These are phyloP conservation scores for Eulemur mongoz DNA, from an alignment of 2,797 vertebrate species.

Conservation along the genomic window DNA sequence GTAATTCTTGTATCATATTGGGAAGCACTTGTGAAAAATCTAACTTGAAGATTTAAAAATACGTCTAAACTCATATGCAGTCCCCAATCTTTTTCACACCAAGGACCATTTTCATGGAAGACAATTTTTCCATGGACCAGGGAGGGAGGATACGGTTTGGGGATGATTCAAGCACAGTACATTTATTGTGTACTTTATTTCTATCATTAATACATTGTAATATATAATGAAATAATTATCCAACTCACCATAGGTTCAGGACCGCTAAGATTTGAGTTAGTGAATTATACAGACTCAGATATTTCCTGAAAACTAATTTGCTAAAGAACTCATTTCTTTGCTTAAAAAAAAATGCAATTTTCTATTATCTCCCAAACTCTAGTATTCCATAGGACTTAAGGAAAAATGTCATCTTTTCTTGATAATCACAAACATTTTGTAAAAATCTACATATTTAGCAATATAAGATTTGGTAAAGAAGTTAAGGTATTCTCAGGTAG, in stretches of 20 bases:
- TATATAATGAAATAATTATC: no score
- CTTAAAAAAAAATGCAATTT: not conserved
- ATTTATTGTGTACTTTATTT: no score
- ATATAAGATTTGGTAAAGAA: not conserved
- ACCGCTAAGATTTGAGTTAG: not conserved
- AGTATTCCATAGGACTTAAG: not conserved
- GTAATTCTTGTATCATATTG: conserved; percentile 40
- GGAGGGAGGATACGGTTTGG: no score
- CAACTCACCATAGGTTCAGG: no score
- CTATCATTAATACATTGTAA: no score
- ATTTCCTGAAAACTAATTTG: conserved; percentile 48
- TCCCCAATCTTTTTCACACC: no score
- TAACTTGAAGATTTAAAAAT: conserved; percentile 39
- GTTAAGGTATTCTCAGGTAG: not conserved
- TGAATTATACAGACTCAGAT: not conserved
- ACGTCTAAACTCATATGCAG: not conserved
- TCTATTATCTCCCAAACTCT: not conserved
- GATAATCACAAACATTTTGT: not conserved
- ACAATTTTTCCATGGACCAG: no score
- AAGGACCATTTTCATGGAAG: no score
- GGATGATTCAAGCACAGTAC: no score
- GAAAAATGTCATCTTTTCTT: not conserved
- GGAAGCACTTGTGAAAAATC: conserved; percentile 26
- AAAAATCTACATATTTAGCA: not conserved
- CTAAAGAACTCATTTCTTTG: conserved; percentile 26